phyloP scores from a whole-genome alignment of 1,140 invertebrate species.

The Hylyphantes graminicola region DNA sequence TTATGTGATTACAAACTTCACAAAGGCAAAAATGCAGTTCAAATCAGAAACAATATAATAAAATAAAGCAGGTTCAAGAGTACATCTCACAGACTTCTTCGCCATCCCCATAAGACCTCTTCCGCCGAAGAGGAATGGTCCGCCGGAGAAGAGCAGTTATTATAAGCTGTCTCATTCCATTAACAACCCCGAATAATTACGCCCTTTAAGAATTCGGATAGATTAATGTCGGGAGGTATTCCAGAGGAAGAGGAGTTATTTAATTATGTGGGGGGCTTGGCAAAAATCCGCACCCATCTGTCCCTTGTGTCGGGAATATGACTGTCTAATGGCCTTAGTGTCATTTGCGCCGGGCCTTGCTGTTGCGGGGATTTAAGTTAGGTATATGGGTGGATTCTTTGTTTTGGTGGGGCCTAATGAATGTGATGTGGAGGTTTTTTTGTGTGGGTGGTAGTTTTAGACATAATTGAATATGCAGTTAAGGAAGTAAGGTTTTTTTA shows the following conservation, averaged over 20 bases:
- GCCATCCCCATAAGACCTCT: neutral
- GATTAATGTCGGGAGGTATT: conserved; percentile 17
- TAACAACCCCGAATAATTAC: conserved; percentile 46
- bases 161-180: conserved; percentile 47
- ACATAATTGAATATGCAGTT: too few species aligned
- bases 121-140: neutral
- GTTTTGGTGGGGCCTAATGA: neutral
- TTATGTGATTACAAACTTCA: too few species aligned
- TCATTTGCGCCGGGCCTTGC: neutral
- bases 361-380: neutral
- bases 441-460: neutral
- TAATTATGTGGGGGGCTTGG: conserved; percentile 33
- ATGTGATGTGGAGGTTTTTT: neutral
- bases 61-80: neutral
- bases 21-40: too few species aligned
- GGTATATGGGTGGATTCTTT: neutral
- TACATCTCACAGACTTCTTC: neutral
- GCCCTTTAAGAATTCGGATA: conserved; percentile 20
- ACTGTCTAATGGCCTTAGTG: neutral
- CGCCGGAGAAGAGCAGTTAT: neutral
- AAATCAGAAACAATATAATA: too few species aligned
- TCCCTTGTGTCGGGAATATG: neutral
- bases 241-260: conserved; percentile 14
- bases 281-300: conserved; percentile 9
- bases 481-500: too few species aligned